Base-by-base conservation (phyloP, 2,797 vertebrate species). In the Ibycter americanus region DNA sequence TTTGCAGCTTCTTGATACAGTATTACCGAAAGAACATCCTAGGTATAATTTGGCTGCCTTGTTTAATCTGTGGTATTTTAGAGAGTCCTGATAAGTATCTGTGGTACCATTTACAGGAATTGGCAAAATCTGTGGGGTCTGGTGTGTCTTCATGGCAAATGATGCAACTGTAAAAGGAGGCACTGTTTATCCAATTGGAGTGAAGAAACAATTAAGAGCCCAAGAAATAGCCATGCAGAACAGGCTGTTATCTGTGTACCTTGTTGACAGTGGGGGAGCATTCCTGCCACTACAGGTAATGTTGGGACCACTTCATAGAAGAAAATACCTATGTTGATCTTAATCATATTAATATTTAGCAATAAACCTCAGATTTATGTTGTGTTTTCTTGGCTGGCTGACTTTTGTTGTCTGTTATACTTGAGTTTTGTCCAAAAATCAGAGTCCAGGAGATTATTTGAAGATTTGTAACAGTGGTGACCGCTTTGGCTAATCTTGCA, bases 111-210 rank as follows among this genome's bases (percentile, higher is more conserved):
- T 74, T 83, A 3, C 29, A 99, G 99, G 99, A 79, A 96, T 99
- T 36, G 99, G 99, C 73, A 98, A 98, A 89, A 98, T 99, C 95
- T 98, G 97, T 44, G 98, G 98, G 17, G 66, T 99, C 47, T 99
- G 99, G 99, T 99, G 98, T 87, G 97, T 98, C 81, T 98, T 99
- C 74, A 90, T 98, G 10, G 98, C 99, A n/a, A 99, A 98, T 9
- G 99, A 99, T 56, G 99, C 98, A 65, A 99, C 99, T 1, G 98
- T 99, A 73, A 99, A 99, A 96, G 99, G 99, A 27, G 99, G 99
- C 55, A 99, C 98, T 4, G 94, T 98, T 8, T 99, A 98, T 95
- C 99, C 99, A 3, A 98, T 99, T 94, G 98, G 98, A 5, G 98
- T 99, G 79, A 99, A 99, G 97, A 99, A 99, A 83, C 98, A 99